A percentile compares a stretch with the other conserved stretches of the same genome.
Conservation (phyloP, 2,797 vertebrate genomes). For the Enteromius fasciolatus region DNA sequence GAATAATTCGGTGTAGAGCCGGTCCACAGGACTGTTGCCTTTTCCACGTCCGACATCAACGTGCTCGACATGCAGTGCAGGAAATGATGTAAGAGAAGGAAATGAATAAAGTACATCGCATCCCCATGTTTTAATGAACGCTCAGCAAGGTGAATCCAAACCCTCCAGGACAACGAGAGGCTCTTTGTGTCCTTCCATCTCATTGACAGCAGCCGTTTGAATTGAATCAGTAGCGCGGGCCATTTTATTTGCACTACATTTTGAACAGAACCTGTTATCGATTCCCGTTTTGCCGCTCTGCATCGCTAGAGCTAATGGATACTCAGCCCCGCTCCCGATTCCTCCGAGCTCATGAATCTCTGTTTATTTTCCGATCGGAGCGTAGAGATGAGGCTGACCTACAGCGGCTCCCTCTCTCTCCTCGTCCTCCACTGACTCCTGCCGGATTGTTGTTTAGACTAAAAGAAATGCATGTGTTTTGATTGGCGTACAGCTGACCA, state of each 20-base stretch:
- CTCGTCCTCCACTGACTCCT: slow-evolving; percentile 23
- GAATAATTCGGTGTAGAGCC: slow-evolving; percentile 47
- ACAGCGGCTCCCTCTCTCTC: slow-evolving; percentile 14
- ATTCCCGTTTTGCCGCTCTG: slow-evolving; percentile 70
- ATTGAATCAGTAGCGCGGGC: slow-evolving; percentile 59
- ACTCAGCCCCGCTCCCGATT: slow-evolving; percentile 41
- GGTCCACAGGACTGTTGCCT: slow-evolving; percentile 16
- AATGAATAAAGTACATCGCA: slow-evolving; percentile 36
- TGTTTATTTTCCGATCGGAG: slow-evolving; percentile 59
- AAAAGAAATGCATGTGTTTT: slow-evolving; percentile 48
- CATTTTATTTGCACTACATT: slow-evolving; percentile 62
- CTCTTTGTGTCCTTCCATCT: slow-evolving; percentile 54
- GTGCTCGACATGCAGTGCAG: slow-evolving; percentile 40
- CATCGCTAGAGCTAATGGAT: slow-evolving; percentile 72
- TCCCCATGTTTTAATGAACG: slow-evolving; percentile 57
- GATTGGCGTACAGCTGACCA: slow-evolving; percentile 52
- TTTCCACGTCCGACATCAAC: slow-evolving; percentile 15
- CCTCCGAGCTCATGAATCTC: slow-evolving; percentile 55
- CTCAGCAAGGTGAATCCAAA: slow-evolving; percentile 50
- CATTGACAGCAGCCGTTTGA: slow-evolving; percentile 59
- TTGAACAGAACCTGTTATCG: slow-evolving; percentile 69
- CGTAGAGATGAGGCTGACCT: slow-evolving; percentile 47
- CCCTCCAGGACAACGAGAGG: slow-evolving; percentile 50
- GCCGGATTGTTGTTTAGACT: slow-evolving; percentile 40
- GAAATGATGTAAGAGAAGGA: slow-evolving; percentile 39